Evolutionary conservation across 2,888 invertebrate genomes (phyloP).

Genomic region (Eupithecia abbreviata): DNA sequence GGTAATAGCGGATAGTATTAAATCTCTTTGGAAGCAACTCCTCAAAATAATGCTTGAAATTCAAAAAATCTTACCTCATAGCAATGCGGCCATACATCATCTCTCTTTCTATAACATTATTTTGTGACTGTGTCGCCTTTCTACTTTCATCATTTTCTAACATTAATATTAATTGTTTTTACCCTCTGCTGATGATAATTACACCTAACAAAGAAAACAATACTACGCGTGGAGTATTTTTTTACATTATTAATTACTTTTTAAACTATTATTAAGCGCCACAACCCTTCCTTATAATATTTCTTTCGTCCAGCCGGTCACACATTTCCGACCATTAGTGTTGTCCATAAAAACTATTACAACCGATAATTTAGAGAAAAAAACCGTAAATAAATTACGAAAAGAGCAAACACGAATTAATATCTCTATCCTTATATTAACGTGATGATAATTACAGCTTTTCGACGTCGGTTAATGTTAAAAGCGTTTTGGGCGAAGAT

Average conservation of each 20-base stretch:
- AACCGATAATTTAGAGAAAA: slow-evolving; percentile 76
- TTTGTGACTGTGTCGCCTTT: neutral
- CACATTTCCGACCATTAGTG: slow-evolving; percentile 77
- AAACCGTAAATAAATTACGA: slow-evolving; percentile 79
- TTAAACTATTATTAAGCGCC: slow-evolving; percentile 40
- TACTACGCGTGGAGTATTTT: slow-evolving; percentile 20
- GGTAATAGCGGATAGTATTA: neutral
- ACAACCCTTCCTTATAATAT: slow-evolving; percentile 23
- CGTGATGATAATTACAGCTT: slow-evolving; percentile 78
- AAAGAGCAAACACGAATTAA: slow-evolving; percentile 80
- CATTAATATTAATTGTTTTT: neutral
- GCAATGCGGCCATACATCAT: no score
- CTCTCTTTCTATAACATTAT: neutral
- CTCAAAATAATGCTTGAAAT: neutral
- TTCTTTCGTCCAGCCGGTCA: slow-evolving; percentile 50
- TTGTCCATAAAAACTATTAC: slow-evolving; percentile 67
- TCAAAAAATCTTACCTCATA: neutral
- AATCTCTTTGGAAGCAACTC: neutral
- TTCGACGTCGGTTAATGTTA: slow-evolving; percentile 62
- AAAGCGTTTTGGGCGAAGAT: slow-evolving; percentile 55
- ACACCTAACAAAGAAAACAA: neutral
- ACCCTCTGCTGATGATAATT: slow-evolving; percentile 5
- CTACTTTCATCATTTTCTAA: neutral
- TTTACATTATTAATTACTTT: slow-evolving; percentile 40
- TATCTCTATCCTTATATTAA: slow-evolving; percentile 83